These are phyloP conservation scores for Idaea straminata DNA, from an alignment of 2,888 invertebrate species.

Conservation along the genomic window DNA sequence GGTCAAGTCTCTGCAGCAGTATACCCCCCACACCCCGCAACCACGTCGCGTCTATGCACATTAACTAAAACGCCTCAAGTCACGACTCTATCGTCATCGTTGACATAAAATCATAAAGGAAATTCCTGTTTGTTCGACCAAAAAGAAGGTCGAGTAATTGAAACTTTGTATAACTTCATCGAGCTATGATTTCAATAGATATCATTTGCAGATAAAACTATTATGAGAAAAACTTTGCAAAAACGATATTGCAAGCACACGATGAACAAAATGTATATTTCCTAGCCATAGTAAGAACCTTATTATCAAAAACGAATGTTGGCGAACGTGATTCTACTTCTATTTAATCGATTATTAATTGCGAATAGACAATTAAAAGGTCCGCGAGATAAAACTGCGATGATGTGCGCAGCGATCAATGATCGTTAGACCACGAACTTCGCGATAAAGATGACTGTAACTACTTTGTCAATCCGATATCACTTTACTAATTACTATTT, in stretches of 20 bases:
- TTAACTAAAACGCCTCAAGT: constrained; percentile 50
- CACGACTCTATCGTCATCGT: constrained; percentile 38
- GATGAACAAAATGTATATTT: constrained; percentile 27
- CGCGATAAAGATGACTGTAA: constrained; percentile 43
- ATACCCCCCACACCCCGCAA: constrained; percentile 34
- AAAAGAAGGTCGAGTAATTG: constrained; percentile 6
- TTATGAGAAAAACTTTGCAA: constrained; percentile 20
- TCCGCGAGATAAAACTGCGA: constrained; percentile 63
- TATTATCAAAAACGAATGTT: constrained; percentile 55
- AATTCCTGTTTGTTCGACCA: constrained; percentile 17
- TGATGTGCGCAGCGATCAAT: constrained; percentile 45
- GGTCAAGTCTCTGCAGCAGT: constrained; percentile 71
- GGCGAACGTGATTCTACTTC: constrained; percentile 66
- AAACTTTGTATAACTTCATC: constrained; percentile 9
- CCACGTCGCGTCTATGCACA: constrained; percentile 41
- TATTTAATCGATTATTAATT: constrained; percentile 76
- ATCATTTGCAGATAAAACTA: constrained; percentile 12
- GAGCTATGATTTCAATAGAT: too few species aligned
- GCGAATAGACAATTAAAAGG: constrained; percentile 67
- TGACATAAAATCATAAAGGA: constrained; percentile 17
- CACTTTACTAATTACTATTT: not conserved
- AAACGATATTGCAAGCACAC: constrained; percentile 35
- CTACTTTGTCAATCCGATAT: constrained; percentile 3
- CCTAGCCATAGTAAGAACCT: constrained; percentile 12
- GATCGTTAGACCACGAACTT: constrained; percentile 48